Percentiles rank a stretch among this genome's conserved stretches.
phyloP scores from a whole-genome alignment of 2,888 invertebrate genomes.

The Caenorhabditis uteleia region DNA sequence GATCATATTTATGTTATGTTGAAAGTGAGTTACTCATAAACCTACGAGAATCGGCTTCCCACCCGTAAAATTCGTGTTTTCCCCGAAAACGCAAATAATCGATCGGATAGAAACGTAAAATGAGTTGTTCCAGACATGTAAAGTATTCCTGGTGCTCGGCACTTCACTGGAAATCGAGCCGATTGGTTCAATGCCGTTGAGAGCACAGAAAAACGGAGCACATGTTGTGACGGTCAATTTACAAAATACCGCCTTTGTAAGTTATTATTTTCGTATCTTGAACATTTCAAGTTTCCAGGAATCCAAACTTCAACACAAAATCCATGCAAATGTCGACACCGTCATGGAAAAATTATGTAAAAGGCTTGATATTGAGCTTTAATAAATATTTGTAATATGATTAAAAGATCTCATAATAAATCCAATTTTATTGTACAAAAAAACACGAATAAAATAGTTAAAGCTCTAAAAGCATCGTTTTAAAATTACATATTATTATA shows the following conservation, averaged over 20 bases:
- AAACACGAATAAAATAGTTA: too few species aligned
- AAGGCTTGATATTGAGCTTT: neutral
- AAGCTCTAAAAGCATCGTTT: too few species aligned
- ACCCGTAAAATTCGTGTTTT: neutral
- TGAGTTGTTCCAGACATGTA: conserved; percentile 74
- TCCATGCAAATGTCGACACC: neutral
- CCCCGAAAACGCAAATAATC: conserved; percentile 8
- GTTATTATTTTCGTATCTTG: conserved; percentile 66
- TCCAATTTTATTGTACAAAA: too few species aligned
- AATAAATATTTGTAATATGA: too few species aligned
- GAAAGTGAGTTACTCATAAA: conserved; percentile 7
- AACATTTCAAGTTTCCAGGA: neutral
- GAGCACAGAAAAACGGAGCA: conserved; percentile 84
- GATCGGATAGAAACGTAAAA: neutral
- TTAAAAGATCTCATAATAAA: too few species aligned
- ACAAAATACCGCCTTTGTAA: conserved; percentile 95
- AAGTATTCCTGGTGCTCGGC: conserved; percentile 90
- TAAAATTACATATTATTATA: too few species aligned
- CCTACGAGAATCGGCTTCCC: neutral
- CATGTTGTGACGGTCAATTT: conserved; percentile 91
- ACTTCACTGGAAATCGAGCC: conserved; percentile 98
- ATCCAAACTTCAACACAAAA: neutral
- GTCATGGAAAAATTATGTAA: neutral
- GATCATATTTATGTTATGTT: conserved; percentile 71
- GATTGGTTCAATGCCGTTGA: conserved; percentile 89